These are phyloP conservation scores for Mythimna vitellina DNA, from an alignment of 2,888 invertebrate genomes.

Conservation along the genomic window DNA sequence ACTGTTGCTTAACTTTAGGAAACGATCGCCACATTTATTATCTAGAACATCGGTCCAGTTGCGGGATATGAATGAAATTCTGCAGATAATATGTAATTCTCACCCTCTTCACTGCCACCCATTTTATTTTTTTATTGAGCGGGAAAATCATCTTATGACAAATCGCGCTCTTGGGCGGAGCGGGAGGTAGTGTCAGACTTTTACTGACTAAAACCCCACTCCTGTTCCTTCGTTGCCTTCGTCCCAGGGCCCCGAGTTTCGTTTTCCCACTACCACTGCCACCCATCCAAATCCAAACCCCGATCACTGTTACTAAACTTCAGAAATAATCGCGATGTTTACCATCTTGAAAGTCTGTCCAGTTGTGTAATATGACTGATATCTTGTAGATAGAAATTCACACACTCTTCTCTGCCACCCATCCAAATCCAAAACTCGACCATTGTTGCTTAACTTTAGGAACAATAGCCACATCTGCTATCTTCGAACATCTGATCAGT, in stretches of 20 bases:
- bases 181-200: too few species aligned
- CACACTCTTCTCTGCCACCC: constrained; percentile 54
- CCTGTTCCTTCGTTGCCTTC: too few species aligned
- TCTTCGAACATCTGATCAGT: constrained; percentile 57
- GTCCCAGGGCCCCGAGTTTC: too few species aligned
- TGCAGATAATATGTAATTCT: too few species aligned
- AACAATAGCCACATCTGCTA: constrained; percentile 25
- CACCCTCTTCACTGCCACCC: constrained; percentile 54
- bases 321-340: constrained; percentile 10
- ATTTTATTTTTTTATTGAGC: too few species aligned
- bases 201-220: too few species aligned
- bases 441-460: neutral
- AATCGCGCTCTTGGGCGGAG: too few species aligned
- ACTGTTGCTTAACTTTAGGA: constrained; percentile 51
- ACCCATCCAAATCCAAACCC: constrained; percentile 9
- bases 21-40: constrained; percentile 25
- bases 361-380: too few species aligned
- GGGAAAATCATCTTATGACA: too few species aligned
- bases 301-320: neutral
- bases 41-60: constrained; percentile 3
- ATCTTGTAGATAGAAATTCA: too few species aligned
- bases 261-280: too few species aligned
- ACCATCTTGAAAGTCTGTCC: constrained; percentile 2
- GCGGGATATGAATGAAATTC: too few species aligned
- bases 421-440: constrained; percentile 4